Conservation (phyloP, 2,797 vertebrate genomes). For the Clarias pachynema region DNA sequence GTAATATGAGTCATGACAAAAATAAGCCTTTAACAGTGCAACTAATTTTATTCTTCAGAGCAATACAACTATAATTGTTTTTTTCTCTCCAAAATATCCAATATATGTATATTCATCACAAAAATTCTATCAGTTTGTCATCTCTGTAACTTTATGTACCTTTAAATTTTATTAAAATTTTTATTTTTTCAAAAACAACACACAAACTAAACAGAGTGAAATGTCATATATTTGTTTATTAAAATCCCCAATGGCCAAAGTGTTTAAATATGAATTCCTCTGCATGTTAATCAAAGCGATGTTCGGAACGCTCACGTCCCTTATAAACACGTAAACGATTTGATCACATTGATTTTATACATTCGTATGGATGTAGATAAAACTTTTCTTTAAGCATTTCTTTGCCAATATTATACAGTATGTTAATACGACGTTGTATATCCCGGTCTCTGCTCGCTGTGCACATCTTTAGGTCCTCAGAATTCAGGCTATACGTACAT, state of each 20-base stretch:
- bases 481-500: background rate
- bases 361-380: background rate
- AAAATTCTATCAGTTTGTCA: background rate
- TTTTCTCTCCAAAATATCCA: background rate
- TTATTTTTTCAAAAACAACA: background rate
- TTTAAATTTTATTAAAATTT: background rate
- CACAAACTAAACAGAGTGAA: background rate
- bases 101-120: background rate
- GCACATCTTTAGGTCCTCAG: background rate
- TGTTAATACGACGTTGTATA: background rate
- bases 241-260: background rate
- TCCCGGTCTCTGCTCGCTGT: background rate
- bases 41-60: slow-evolving; percentile 4
- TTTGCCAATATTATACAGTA: background rate
- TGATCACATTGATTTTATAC: background rate
- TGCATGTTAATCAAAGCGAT: background rate
- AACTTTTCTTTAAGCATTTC: background rate
- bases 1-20: background rate
- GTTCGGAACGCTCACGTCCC: background rate
- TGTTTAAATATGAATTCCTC: background rate
- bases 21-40: background rate
- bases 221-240: background rate
- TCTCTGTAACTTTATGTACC: background rate
- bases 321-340: background rate
- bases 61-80: background rate